A percentile compares a stretch with the other conserved stretches of the same genome.
Conservation (phyloP, 2,113 vertebrate species). For the Sphaerodactylus townsendi region DNA sequence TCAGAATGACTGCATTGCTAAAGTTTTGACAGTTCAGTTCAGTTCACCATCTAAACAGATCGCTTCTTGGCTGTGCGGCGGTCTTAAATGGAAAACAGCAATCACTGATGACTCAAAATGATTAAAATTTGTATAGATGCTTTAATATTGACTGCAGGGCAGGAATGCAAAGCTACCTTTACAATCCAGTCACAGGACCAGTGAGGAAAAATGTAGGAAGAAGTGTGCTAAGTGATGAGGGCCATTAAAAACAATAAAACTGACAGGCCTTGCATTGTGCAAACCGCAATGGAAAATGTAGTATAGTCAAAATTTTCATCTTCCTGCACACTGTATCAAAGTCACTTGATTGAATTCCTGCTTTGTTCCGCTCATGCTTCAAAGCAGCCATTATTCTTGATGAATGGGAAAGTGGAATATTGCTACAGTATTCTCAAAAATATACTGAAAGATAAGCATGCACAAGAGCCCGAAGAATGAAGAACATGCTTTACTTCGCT, state of each 20-base stretch:
- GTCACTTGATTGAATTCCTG: background rate
- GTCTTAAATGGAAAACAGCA: no score
- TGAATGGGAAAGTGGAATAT: background rate
- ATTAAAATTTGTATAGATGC: background rate
- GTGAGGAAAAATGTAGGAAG: background rate
- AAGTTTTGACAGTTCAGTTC: background rate
- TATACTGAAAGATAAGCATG: background rate
- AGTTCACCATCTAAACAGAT: background rate
- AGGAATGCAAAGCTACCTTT: background rate
- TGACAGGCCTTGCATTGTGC: background rate
- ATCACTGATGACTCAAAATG: background rate
- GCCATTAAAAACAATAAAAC: background rate
- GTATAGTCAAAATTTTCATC: background rate
- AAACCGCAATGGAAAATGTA: background rate
- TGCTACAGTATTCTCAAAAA: background rate
- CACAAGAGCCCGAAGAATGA: background rate
- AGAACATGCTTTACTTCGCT: background rate
- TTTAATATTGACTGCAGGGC: background rate
- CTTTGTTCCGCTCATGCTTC: background rate
- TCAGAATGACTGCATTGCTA: background rate
- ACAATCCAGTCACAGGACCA: background rate
- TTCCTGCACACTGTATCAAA: background rate
- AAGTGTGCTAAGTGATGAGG: background rate
- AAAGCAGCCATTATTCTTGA: background rate
- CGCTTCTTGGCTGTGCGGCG: background rate